phyloP scores from a whole-genome alignment of 1,140 invertebrate genomes.

The Acromyrmex echinatior region DNA sequence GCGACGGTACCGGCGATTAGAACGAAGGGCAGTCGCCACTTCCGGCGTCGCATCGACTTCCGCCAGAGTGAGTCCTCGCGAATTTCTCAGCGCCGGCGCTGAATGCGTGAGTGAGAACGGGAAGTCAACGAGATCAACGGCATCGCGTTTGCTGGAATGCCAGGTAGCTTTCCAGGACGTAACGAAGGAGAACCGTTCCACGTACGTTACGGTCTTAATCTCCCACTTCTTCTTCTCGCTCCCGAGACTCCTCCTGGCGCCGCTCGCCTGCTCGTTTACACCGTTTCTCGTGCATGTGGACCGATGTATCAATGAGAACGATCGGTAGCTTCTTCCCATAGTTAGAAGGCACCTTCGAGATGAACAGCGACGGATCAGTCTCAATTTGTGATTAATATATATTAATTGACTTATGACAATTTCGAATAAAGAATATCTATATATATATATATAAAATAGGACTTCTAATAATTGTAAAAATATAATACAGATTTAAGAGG shows the following conservation, averaged over 20 bases:
- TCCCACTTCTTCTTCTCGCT: conserved; percentile 17
- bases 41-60: conserved; percentile 29
- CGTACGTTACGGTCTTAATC: conserved; percentile 53
- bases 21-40: conserved; percentile 4
- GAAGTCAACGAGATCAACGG: conserved; percentile 47
- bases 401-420: no score
- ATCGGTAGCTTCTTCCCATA: conserved; percentile 15
- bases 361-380: not conserved
- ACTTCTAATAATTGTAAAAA: no score
- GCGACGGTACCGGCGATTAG: not conserved
- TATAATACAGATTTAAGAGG: no score
- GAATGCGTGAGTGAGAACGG: conserved; percentile 40
- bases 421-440: no score
- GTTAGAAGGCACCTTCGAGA: not conserved
- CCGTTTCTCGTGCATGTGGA: conserved; percentile 13
- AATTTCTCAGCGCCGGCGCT: not conserved
- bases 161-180: conserved; percentile 49
- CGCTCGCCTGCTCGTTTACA: conserved; percentile 8
- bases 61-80: not conserved
- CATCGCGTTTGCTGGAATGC: conserved; percentile 53
- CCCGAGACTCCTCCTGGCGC: not conserved
- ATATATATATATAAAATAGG: no score
- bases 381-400: no score
- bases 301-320: conserved; percentile 54
- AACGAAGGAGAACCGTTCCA: conserved; percentile 59